Percentiles rank a stretch among this genome's conserved stretches.
phyloP scores from a whole-genome alignment of 2,113 vertebrate genomes.

The Cercopithecus mona region DNA sequence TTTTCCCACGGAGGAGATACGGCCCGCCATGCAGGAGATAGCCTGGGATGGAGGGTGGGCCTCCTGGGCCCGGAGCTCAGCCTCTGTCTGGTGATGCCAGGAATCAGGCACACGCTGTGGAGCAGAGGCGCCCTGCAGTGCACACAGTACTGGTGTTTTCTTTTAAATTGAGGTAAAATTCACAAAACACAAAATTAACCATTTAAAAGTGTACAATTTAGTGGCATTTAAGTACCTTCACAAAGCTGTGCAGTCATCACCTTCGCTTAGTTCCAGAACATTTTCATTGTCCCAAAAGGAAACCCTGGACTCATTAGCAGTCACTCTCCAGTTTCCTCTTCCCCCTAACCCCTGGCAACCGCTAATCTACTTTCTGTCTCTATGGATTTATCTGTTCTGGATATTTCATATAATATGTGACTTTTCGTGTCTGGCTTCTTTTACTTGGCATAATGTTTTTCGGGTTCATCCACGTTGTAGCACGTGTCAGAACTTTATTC shows the following conservation, averaged over 20 bases:
- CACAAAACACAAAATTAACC: background rate
- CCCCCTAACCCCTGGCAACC: background rate
- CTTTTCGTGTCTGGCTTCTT: background rate
- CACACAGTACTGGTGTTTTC: background rate
- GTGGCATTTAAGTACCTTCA: background rate
- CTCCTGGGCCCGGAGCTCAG: fast-evolving
- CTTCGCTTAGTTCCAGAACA: background rate
- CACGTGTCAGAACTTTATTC: background rate
- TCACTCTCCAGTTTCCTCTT: background rate
- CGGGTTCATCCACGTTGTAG: background rate
- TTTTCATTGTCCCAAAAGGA: background rate
- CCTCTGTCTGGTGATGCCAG: background rate
- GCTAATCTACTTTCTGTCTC: background rate
- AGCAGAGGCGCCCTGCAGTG: background rate
- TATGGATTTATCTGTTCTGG: background rate
- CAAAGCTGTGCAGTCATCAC: background rate
- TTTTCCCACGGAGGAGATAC: background rate
- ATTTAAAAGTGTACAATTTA: background rate
- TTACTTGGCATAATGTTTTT: background rate
- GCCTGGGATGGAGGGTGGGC: background rate
- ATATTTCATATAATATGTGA: background rate
- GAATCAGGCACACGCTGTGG: background rate
- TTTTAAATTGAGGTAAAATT: background rate
- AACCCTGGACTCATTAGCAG: background rate
- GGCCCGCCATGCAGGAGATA: background rate